These are phyloP conservation scores for Zaprionus obscuricornis DNA, from an alignment of 2,888 invertebrate species.

Conservation along the genomic window DNA sequence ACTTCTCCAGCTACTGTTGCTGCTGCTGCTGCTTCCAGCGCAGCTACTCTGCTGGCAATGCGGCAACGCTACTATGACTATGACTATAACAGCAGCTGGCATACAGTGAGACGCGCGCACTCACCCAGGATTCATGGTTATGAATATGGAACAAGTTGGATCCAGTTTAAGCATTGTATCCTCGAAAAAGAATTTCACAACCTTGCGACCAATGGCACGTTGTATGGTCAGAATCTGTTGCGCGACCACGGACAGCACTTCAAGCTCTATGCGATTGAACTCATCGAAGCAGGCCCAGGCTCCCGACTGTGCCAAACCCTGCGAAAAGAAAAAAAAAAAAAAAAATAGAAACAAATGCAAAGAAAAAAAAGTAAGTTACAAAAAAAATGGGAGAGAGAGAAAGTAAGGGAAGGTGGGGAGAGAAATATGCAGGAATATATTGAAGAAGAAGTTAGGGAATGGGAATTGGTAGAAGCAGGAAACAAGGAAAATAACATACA, in stretches of 20 bases:
- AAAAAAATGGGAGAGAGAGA: background rate
- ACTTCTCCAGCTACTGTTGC: background rate
- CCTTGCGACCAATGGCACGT: slow-evolving; percentile 90
- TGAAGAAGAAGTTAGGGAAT: background rate
- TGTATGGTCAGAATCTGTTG: slow-evolving; percentile 97
- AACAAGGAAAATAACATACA: slow-evolving; percentile 37
- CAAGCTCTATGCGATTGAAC: slow-evolving; percentile 96
- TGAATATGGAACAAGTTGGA: slow-evolving; percentile 94
- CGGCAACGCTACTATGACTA: slow-evolving; percentile 7
- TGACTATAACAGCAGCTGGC: too few relatives aligned
- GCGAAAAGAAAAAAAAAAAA: slow-evolving; percentile 30
- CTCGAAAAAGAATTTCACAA: slow-evolving; percentile 94
- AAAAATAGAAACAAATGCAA: background rate
- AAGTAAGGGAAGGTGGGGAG: slow-evolving; percentile 1
- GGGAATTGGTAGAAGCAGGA: slow-evolving; percentile 5
- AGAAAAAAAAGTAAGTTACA: background rate
- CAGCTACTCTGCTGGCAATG: background rate
- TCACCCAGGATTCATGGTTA: slow-evolving; percentile 97
- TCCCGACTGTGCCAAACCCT: slow-evolving; percentile 95
- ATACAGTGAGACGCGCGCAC: slow-evolving; percentile 59
- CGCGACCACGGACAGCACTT: slow-evolving; percentile 96
- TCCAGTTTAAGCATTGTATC: slow-evolving; percentile 95
- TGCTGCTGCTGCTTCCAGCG: background rate
- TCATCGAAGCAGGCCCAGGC: slow-evolving; percentile 98
- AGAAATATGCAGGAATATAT: slow-evolving; percentile 11